Evolutionary conservation across 1,140 invertebrate genomes (phyloP).

Genomic region (Physella acuta): DNA sequence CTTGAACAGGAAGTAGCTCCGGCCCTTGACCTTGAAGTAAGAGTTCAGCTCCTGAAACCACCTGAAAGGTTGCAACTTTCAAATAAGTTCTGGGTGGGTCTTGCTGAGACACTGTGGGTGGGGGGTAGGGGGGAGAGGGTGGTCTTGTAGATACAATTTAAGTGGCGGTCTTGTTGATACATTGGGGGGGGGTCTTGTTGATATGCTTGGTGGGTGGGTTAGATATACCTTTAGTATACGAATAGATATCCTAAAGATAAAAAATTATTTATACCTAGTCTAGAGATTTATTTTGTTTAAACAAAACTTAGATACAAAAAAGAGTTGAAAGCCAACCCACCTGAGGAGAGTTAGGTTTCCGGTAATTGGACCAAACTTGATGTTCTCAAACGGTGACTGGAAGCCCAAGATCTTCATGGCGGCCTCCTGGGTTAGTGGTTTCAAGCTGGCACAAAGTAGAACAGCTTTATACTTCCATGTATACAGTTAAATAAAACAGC

Average conservation of each 20-base stretch:
- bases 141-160: no score
- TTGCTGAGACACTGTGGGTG: no score
- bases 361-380: slow-evolving; percentile 55
- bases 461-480: no score
- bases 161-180: no score
- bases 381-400: slow-evolving; percentile 49
- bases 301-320: background rate
- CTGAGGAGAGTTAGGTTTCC: slow-evolving; percentile 52
- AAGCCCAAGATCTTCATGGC: slow-evolving; percentile 51
- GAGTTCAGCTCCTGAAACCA: slow-evolving; percentile 53
- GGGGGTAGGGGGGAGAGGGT: no score
- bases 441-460: no score
- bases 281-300: background rate
- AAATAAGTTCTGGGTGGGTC: no score
- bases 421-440: slow-evolving; percentile 54
- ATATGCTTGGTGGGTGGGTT: background rate
- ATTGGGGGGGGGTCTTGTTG: no score
- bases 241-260: background rate
- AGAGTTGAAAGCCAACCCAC: slow-evolving; percentile 36
- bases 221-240: background rate
- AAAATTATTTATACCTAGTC: background rate
- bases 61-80: slow-evolving; percentile 31
- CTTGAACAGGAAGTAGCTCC: slow-evolving; percentile 50
- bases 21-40: slow-evolving; percentile 48
- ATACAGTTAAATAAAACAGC: no score